Evolutionary conservation across 2,888 invertebrate species (phyloP), one percentile per base, ranked within the genome.

Genomic region (Phorcus lineatus): DNA sequence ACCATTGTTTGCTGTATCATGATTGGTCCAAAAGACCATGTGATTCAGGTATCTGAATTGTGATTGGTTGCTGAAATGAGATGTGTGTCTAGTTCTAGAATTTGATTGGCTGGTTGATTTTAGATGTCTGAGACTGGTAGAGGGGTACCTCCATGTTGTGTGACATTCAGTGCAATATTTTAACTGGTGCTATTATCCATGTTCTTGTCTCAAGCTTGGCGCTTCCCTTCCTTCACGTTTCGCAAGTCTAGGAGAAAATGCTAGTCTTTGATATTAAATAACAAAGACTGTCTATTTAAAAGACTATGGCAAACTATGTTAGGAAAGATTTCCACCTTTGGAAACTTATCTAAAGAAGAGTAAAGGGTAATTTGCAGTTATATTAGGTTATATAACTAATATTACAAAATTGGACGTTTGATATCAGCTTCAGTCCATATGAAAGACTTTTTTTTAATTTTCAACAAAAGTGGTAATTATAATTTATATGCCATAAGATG

Each of bases 81-180:
- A 70, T n/a, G 36, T 70, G 28, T n/a, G 17, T 17, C 36, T 31
- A 36, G 17, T 31, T 70, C 19, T 19, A 19, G 28, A n/a, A 17
- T 70, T 31, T 70, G 70, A 28, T 36, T 19, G 70, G 40, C 28
- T 70, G 70, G 19, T n/a, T 57, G 24, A n/a, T 7, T 22, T 7
- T 57, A 22, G 57, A 57, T 24, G 24, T 4, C 7, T 22, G 57
- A 19, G 57, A 22, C 13, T 57, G 24, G 24, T 22, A 36, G 11
- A 11, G 31, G 70, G 28, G 70, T 70, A 36, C 28, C 28, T 70
- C 36, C 36, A 70, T 36, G 19, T 17, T 70, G 70, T 70, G 70
- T 36, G 36, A 70, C 36, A 19, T 57, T 28, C 9, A 36, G 70
- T 70, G 70, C 70, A 70, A 70, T 70, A 70, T 36, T 19, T 70